Base-by-base conservation (phyloP, 2,888 invertebrate species). In the Megalurothrips usitatus region DNA sequence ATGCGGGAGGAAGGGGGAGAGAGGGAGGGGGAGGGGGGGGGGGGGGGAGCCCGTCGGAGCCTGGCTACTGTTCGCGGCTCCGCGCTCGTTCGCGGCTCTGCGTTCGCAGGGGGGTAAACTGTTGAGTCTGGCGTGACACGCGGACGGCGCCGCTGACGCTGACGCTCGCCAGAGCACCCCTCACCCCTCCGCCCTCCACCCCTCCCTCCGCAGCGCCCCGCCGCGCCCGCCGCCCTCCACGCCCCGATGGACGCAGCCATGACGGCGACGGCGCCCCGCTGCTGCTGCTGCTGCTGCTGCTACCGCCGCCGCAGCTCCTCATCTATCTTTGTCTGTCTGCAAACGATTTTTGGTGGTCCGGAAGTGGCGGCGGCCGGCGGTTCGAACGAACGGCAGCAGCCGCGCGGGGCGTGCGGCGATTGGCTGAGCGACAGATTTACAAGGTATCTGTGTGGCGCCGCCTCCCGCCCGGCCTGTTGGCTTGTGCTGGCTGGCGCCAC, bases 381-480 rank as follows among this genome's bases (percentile, higher is more conserved):
- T 43, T 43, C 6, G 34, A 43, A 43, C 6, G 6, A 6, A 2
- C 6, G 11, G 19, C 17, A 58, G 19, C 52, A 52, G 58, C 58
- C 58, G 68, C 68, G 26, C 68, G 23, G 68, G n/a, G 68, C 4
- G 68, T 10, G 68, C 68, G 12, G 68, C 68, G 68, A 68, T 26
- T n/a, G 68, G 23, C 68, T 75, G 68, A 26, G 68, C 26, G 68
- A 75, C 68, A 26, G 68, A 75, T 75, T 75, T 75, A 75, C 68
- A 75, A 9, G 68, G 34, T n/a, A n/a, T n/a, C 3, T 43, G 34
- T 43, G 34, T 43, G 34, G 34, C 34, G 34, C 34, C 2, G 34
- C 34, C 34, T 2, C 34, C 34, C 34, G 3, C 3, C 34, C 2
- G 34, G 34, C 6, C 3, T 43, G n/a, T n/a, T n/a, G n/a, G n/a